Evolutionary conservation across 2,888 invertebrate genomes (phyloP), one percentile per base, ranked within the genome.

Genomic region (Seira sanloemensis): DNA sequence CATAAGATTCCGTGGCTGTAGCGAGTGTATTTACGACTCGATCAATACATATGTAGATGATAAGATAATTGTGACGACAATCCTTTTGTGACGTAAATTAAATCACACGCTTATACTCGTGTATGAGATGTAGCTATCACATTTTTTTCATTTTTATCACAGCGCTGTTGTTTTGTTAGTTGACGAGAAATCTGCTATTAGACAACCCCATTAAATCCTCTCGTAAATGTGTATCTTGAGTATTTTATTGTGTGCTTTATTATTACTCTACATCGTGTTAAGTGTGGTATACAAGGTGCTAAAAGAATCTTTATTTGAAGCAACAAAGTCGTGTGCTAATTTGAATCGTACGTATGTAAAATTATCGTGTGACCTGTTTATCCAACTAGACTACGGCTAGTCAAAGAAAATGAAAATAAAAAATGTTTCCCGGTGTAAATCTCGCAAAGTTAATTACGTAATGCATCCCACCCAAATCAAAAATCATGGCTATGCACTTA

Each of bases 41-140:
- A n/a, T n/a, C n/a, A n/a, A n/a, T n/a, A n/a, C n/a, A n/a, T n/a
- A n/a, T n/a, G n/a, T n/a, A n/a, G n/a, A n/a, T n/a, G n/a, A n/a
- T n/a, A n/a, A 37, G 12, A 7, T 37, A 90, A 91, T 91, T 91
- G 76, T 88, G 88, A 25, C 54, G 72, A 54, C 50, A 73, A 54
- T 58, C 72, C 50, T 25, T 23, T 73, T 18, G 37, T 21, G 18
- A 50, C 12, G 37, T 37, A 37, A 37, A 37, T 37, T 37, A 37
- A 37, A 37, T n/a, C n/a, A n/a, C n/a, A n/a, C n/a, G n/a, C n/a
- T n/a, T n/a, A n/a, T n/a, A n/a, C n/a, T n/a, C n/a, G n/a, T n/a
- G n/a, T n/a, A n/a, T n/a, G n/a, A n/a, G n/a, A n/a, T n/a, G n/a
- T n/a, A n/a, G n/a, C n/a, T n/a, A n/a, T n/a, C n/a, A n/a, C n/a